phyloP scores from a whole-genome alignment of 1,140 invertebrate species.

The Brachionus rubens region DNA sequence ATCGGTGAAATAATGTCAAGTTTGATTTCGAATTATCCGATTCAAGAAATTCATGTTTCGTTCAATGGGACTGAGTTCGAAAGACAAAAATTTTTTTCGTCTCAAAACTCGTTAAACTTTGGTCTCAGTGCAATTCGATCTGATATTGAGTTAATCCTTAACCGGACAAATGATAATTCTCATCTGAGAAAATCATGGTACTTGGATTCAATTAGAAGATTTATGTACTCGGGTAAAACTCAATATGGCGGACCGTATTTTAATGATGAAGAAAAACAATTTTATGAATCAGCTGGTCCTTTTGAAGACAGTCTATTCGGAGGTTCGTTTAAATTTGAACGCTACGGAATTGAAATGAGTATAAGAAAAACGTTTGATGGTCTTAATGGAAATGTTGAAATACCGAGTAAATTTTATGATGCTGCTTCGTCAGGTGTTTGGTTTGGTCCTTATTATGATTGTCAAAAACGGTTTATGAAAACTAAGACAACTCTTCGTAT shows the following conservation, averaged over 20 bases:
- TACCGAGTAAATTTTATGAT: conserved; percentile 35
- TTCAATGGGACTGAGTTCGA: conserved; percentile 46
- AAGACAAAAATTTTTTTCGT: conserved; percentile 42
- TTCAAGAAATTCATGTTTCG: conserved; percentile 34
- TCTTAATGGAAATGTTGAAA: conserved; percentile 26
- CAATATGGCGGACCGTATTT: neutral
- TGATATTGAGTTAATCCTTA: conserved; percentile 38
- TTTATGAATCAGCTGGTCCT: neutral
- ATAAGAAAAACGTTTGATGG: conserved; percentile 33
- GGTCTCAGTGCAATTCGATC: conserved; percentile 27
- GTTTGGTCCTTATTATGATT: conserved; percentile 45
- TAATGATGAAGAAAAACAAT: conserved; percentile 10
- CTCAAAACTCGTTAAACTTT: conserved; percentile 17
- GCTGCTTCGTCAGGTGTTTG: conserved; percentile 39
- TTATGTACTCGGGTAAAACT: conserved; percentile 17
- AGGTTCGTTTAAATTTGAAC: neutral
- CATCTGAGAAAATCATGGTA: conserved; percentile 42
- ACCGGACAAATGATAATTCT: conserved; percentile 33
- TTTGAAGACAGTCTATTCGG: conserved; percentile 3
- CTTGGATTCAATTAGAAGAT: conserved; percentile 4
- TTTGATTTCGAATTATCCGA: conserved; percentile 15
- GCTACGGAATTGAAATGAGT: conserved; percentile 45
- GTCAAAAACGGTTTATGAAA: conserved; percentile 12
- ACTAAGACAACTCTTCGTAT: conserved; percentile 27
- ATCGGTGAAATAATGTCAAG: conserved; percentile 26